A percentile compares a stretch with the other conserved stretches of the same genome.
Evolutionary conservation across 2,888 invertebrate genomes (phyloP).

Genomic region (Anodontia alba): DNA sequence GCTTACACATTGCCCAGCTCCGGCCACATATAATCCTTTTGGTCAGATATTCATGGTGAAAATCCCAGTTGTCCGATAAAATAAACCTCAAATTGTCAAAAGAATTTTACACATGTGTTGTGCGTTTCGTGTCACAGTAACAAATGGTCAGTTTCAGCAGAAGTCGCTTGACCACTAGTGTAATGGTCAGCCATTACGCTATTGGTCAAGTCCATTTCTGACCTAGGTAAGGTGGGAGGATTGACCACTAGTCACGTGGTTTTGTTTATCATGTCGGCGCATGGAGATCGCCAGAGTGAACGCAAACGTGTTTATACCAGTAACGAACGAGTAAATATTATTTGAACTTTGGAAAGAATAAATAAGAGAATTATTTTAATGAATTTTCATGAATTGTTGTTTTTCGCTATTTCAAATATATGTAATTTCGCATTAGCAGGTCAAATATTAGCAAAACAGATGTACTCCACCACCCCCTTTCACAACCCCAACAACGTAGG

Average conservation of each 20-base stretch:
- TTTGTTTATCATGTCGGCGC: constrained; percentile 10
- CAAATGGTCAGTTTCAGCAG: constrained; percentile 6
- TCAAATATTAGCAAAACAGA: too few species aligned
- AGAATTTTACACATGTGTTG: background rate
- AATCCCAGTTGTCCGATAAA: background rate
- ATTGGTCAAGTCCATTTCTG: constrained; percentile 53
- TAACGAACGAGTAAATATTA: too few species aligned
- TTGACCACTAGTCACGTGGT: constrained; percentile 41
- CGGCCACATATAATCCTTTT: background rate
- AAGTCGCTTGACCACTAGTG: constrained; percentile 18
- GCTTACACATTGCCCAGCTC: background rate
- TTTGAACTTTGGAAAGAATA: too few species aligned
- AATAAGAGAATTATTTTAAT: too few species aligned
- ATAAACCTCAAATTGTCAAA: background rate
- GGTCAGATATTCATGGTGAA: background rate
- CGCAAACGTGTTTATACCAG: too few species aligned
- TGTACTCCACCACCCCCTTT: too few species aligned
- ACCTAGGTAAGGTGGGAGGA: constrained; percentile 42
- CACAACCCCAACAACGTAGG: too few species aligned
- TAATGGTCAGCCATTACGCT: constrained; percentile 55
- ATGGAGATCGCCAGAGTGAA: too few species aligned
- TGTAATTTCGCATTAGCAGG: too few species aligned
- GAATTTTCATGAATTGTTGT: too few species aligned
- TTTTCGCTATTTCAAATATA: too few species aligned
- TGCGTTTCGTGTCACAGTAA: background rate